Base-by-base conservation (phyloP, 2,797 vertebrate species). In the Enteromius viviparus region DNA sequence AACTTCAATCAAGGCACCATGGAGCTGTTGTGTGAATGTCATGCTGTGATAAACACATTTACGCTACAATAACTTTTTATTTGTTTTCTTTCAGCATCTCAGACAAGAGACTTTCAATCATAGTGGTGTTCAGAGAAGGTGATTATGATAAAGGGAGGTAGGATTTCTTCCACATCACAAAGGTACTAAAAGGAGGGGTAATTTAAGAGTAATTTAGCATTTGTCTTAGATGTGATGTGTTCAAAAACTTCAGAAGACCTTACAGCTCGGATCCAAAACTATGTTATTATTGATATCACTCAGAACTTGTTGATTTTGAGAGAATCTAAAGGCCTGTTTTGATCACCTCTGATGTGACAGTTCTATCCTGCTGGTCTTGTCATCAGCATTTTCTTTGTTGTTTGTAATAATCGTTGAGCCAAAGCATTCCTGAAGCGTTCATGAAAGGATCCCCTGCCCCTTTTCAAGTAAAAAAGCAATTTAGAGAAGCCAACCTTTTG, bases 381-480 rank as follows among this genome's bases (percentile, higher is more conserved):
- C 21, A 77, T 83, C 80, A 47, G 42, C 34, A 47, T 42, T 62
- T 62, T 80, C 49, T 81, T 77, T 37, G 51, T 74, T 42, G 55
- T 81, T 68, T 81, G 77, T 71, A 42, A 66, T 17, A 37, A 68
- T 37, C 29, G 14, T 62, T 49, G 49, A 51, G 64, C 51, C 47
- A 60, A 76, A 60, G 47, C 11, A 11, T 64, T 78, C 74, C 55
- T 55, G 62, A 78, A 78, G 60, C 10, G 1, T 34, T 68, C 66
- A 69, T n/a, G 55, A 49, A 45, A 85, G 47, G 17, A 58, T 17
- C 62, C 32, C 23, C 64, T 66, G 17, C 32, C 37, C 34, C 34
- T 74, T 34, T 34, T 88, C 83, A 91, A 91, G 89, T 90, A 87
- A 92, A 92, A 93, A 93, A 91, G 89, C 90, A 90, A 92, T 92